phyloP scores from a whole-genome alignment of 2,113 vertebrate genomes.

The Gorsachius goisagi region DNA sequence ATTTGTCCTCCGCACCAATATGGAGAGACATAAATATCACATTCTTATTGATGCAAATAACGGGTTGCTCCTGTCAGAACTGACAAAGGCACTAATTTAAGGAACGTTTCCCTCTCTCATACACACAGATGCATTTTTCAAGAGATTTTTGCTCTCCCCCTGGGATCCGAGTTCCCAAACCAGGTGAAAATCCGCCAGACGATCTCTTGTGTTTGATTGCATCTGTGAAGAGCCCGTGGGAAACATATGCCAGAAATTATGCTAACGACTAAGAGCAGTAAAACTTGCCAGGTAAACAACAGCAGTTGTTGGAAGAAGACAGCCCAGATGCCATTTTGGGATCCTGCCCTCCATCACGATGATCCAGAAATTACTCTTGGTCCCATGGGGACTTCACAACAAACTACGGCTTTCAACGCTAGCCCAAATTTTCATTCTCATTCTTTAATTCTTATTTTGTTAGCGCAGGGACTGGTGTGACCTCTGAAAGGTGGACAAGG shows the following conservation, averaged over 20 bases:
- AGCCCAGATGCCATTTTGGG: neutral
- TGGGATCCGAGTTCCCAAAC: neutral
- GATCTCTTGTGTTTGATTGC: neutral
- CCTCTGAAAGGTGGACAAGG: neutral
- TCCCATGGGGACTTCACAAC: neutral
- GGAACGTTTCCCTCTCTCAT: neutral
- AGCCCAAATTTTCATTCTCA: neutral
- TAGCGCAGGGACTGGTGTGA: fast-evolving
- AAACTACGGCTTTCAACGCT: neutral
- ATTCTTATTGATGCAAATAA: conserved; percentile 29
- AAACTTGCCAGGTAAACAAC: neutral
- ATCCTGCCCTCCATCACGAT: neutral
- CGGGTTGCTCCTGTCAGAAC: neutral
- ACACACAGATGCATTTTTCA: neutral
- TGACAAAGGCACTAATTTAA: neutral
- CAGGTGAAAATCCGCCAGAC: neutral
- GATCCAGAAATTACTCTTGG: neutral
- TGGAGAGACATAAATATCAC: neutral
- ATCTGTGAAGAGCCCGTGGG: neutral
- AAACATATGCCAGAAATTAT: neutral
- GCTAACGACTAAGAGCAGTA: fast-evolving
- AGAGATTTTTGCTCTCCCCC: neutral
- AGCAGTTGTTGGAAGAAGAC: neutral
- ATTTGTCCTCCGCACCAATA: neutral
- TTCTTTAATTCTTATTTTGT: neutral